These are phyloP conservation scores for Tricholauxania praeusta DNA, from an alignment of 2,888 invertebrate species.

Conservation along the genomic window DNA sequence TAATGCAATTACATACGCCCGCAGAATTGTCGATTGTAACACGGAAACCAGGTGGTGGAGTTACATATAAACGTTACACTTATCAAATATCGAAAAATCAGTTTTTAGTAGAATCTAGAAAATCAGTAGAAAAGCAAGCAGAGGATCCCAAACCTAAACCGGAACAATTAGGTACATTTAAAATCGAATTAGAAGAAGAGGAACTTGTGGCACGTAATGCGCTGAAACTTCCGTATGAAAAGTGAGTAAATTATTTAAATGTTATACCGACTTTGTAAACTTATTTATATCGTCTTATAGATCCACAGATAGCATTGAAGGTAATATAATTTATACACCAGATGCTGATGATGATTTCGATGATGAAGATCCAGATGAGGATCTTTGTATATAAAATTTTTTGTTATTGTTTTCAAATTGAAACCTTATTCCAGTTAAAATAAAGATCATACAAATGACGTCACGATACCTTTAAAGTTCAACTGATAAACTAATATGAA, in stretches of 20 bases:
- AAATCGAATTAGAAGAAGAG: constrained; percentile 66
- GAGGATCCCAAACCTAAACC: constrained; percentile 6
- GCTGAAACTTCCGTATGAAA: constrained; percentile 66
- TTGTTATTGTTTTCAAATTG: no score
- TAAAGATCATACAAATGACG: no score
- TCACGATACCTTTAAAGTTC: no score
- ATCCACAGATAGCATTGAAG: constrained; percentile 70
- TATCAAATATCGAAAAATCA: constrained; percentile 56
- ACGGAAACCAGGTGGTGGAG: constrained; percentile 61
- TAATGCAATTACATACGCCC: constrained; percentile 57
- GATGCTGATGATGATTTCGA: constrained; percentile 86
- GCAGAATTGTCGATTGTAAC: constrained; percentile 56
- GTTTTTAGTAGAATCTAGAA: constrained; percentile 53
- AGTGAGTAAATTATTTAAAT: constrained; percentile 49
- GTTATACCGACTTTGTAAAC: background rate
- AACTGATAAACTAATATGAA: no score
- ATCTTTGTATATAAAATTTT: constrained; percentile 75
- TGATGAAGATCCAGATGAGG: constrained; percentile 82
- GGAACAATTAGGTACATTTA: constrained; percentile 59
- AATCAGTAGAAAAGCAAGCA: background rate
- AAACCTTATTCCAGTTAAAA: no score
- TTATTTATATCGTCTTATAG: constrained; percentile 45
- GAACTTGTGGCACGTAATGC: constrained; percentile 66
- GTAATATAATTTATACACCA: constrained; percentile 80
- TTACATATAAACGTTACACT: constrained; percentile 58